Evolutionary conservation across 2,888 invertebrate species (phyloP), one percentile per base, ranked within the genome.

Genomic region (Tinea semifulvella): DNA sequence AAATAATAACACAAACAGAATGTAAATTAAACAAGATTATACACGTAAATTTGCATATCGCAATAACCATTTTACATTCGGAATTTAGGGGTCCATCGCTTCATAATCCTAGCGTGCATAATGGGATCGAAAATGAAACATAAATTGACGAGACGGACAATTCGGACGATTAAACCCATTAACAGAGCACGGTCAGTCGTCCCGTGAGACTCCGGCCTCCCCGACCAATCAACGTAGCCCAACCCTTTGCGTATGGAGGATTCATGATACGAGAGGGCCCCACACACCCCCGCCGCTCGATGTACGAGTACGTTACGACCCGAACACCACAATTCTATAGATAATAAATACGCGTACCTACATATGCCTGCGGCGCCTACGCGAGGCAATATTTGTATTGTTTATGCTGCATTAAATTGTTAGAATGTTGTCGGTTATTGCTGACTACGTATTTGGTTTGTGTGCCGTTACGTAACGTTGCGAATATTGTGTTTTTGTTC

Each of bases 101-200:
- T 60, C 61, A 68, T 77, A 75, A 77, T 76, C 76, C 77, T 44
- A 48, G 59, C 63, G 61, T 62, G 69, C 70, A 69, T 76, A 79
- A 76, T 70, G 67, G 74, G 75, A 80, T 79, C 76, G 75, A 77
- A 76, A 79, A 80, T 79, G 76, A 77, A 76, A 76, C 80, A 79
- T 80, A 80, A 80, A 79, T 79, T 71, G 71, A 60, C 57, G 58
- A 65, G 67, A 72, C 64, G 70, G 71, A 76, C 75, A 68, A 65
- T 67, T 62, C 64, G 61, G 67, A 65, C 77, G 73, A 80, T 80
- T 80, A 79, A 76, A 63, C 65, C 75, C 71, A 80, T 80, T 80
- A 80, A 79, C 79, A 65, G 64, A 36, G 45, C 48, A 46, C 58
- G 57, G 45, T 45, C 45, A 45, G 17, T 45, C 31, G 25, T 22